Evolutionary conservation across 2,113 vertebrate species (phyloP).

Genomic region (Saimiri boliviensis): DNA sequence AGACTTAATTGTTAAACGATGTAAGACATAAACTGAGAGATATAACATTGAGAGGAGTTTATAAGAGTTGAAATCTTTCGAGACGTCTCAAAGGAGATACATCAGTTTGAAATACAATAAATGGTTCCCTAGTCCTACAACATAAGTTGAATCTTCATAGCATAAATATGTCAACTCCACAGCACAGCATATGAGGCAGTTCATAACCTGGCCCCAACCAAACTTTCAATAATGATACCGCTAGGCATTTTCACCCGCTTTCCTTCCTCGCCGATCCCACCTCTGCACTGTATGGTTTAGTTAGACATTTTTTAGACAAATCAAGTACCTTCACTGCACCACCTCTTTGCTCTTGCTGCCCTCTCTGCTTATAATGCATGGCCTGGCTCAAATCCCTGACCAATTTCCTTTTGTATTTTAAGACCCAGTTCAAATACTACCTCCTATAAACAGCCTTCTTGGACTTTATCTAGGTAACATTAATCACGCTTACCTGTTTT

Average conservation of each 20-base stretch:
- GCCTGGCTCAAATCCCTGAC: not conserved
- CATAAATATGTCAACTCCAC: not conserved
- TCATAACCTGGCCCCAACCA: not conserved
- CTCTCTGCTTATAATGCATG: not conserved
- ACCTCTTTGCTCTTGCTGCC: not conserved
- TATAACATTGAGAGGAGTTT: not conserved
- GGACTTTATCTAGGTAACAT: not conserved
- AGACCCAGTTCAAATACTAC: slow-evolving; percentile 21
- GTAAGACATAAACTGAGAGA: not conserved
- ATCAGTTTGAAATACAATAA: not conserved
- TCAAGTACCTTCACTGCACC: not conserved
- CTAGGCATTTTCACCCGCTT: not conserved
- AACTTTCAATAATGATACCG: not conserved
- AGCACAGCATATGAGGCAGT: not conserved
- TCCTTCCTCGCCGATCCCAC: not conserved
- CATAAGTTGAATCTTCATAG: not conserved
- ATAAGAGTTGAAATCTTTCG: not conserved
- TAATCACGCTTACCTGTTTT: not conserved
- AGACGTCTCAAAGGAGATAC: not conserved
- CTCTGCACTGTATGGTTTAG: not conserved
- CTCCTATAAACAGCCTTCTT: not conserved
- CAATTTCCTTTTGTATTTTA: not conserved
- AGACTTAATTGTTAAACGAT: not conserved
- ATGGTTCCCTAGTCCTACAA: not conserved
- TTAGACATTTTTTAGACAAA: not conserved